These are phyloP conservation scores for Gopherus flavomarginatus DNA, from an alignment of 2,113 vertebrate genomes.

Conservation along the genomic window DNA sequence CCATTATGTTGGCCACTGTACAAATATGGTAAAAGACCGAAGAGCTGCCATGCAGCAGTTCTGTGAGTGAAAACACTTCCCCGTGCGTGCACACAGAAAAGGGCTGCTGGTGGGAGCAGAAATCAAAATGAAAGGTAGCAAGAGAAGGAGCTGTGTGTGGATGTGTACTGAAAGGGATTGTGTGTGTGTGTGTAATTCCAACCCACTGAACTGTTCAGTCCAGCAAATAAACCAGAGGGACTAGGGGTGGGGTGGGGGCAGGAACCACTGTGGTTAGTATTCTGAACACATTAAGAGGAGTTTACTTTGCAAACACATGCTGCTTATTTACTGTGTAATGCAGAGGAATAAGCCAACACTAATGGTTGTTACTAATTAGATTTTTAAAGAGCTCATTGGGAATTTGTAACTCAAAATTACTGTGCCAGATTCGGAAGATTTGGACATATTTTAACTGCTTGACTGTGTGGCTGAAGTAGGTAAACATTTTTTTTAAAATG, in stretches of 20 bases:
- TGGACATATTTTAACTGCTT: slow-evolving; percentile 55
- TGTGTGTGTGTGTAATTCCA: too few relatives aligned
- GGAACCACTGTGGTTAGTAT: background rate
- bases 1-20: background rate
- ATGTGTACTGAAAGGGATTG: background rate
- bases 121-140: background rate
- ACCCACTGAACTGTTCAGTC: background rate
- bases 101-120: background rate
- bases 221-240: background rate
- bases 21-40: background rate
- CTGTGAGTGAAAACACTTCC: too few relatives aligned
- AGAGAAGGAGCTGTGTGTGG: background rate
- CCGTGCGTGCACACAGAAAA: background rate
- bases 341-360: slow-evolving; percentile 17
- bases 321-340: slow-evolving; percentile 30
- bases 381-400: slow-evolving; percentile 64
- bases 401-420: slow-evolving; percentile 65
- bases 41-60: background rate
- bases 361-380: slow-evolving; percentile 66
- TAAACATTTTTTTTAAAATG: slow-evolving; percentile 42
- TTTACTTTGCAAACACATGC: slow-evolving; percentile 11
- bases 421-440: slow-evolving; percentile 46
- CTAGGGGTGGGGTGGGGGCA: background rate
- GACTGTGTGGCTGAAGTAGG: slow-evolving; percentile 47
- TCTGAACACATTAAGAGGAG: background rate